These are phyloP conservation scores for Sitophilus oryzae DNA, from an alignment of 1,140 invertebrate genomes.

Conservation along the genomic window DNA sequence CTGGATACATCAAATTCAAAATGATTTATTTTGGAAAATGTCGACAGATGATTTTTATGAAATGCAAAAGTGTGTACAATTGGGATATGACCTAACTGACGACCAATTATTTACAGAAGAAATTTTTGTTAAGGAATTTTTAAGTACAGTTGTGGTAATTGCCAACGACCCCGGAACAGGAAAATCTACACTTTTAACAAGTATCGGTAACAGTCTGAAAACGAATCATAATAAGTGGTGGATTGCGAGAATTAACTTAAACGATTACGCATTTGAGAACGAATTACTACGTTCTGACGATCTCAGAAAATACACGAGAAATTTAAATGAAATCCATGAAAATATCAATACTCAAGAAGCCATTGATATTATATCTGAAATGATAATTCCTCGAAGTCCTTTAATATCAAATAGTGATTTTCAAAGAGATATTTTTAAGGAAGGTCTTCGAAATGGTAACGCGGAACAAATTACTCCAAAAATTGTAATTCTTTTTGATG, in stretches of 20 bases:
- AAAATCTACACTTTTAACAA: conserved; percentile 1
- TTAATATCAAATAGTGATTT: not conserved
- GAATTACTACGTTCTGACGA: not conserved
- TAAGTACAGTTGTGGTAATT: not conserved
- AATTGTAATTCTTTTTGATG: conserved; percentile 1
- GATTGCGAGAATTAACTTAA: not conserved
- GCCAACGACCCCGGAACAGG: conserved; percentile 1
- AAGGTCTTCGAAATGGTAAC: not conserved
- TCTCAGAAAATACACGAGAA: not conserved
- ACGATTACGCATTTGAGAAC: not conserved
- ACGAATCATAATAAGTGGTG: not conserved
- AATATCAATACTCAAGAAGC: not conserved
- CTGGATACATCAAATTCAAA: not conserved
- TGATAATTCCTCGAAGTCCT: not conserved
- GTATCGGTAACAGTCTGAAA: conserved; percentile 1
- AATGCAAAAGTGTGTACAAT: too few species aligned
- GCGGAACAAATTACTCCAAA: not conserved
- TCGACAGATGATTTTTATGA: not conserved
- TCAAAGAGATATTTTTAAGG: not conserved
- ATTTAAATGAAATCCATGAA: not conserved
- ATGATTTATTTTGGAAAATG: not conserved
- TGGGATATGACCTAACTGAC: not conserved
- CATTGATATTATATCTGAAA: not conserved
- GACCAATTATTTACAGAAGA: not conserved
- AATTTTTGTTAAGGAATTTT: not conserved